phyloP scores from a whole-genome alignment of 2,888 invertebrate species.

The Acanthococcus lagerstroemiae region DNA sequence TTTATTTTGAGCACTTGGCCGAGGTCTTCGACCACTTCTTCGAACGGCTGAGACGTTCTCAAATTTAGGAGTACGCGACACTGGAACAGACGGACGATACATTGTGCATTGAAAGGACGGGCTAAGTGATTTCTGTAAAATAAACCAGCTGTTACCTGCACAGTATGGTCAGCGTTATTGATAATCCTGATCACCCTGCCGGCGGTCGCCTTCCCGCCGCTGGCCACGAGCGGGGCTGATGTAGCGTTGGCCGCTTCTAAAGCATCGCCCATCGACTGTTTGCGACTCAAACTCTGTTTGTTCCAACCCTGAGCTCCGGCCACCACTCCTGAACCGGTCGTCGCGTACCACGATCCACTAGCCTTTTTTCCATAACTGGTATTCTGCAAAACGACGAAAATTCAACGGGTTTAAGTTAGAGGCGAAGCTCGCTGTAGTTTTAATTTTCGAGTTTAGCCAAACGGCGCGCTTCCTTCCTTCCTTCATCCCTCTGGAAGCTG shows the following conservation, averaged over 20 bases:
- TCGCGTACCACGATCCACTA: constrained; percentile 68
- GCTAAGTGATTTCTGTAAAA: constrained; percentile 6
- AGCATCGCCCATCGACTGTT: constrained; percentile 73
- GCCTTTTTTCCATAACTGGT: constrained; percentile 86
- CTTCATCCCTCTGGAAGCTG: no score
- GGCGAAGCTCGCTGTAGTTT: no score
- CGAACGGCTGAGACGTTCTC: constrained; percentile 85
- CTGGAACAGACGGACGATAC: constrained; percentile 44
- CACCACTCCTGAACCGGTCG: constrained; percentile 30
- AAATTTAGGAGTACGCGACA: constrained; percentile 84
- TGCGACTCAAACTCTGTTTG: constrained; percentile 57
- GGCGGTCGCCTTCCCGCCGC: constrained; percentile 49
- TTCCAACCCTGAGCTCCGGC: constrained; percentile 45
- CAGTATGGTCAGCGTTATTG: constrained; percentile 84
- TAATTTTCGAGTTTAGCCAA: no score
- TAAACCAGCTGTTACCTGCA: constrained; percentile 52
- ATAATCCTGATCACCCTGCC: constrained; percentile 78
- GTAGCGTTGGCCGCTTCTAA: constrained; percentile 42
- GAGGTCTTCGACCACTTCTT: constrained; percentile 84
- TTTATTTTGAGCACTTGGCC: constrained; percentile 87
- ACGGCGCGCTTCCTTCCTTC: no score
- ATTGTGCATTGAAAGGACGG: not conserved
- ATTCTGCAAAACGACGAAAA: constrained; percentile 49
- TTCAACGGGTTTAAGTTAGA: no score
- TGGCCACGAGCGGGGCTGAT: constrained; percentile 20